phyloP scores from a whole-genome alignment of 2,113 vertebrate genomes.

The Sebastes fasciatus region DNA sequence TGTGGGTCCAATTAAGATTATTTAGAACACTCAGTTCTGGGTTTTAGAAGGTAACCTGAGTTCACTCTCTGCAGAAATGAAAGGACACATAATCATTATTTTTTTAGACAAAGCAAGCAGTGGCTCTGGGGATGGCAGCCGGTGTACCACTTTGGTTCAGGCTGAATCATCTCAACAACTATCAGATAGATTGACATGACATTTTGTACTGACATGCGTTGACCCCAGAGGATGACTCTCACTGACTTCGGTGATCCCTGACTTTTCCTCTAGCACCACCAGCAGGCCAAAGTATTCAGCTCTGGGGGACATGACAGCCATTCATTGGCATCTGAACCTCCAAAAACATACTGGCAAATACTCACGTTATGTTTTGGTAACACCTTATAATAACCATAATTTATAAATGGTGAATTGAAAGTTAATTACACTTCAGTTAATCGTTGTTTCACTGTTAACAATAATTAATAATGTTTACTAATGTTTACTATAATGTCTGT shows the following conservation, averaged over 20 bases:
- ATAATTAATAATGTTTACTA: too few relatives aligned
- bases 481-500: too few relatives aligned
- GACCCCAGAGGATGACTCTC: not conserved
- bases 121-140: not conserved
- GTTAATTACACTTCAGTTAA: too few relatives aligned
- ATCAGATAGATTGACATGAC: not conserved
- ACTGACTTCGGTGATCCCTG: not conserved
- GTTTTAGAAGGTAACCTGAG: slow-evolving; percentile 12
- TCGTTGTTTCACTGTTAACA: too few relatives aligned
- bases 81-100: slow-evolving; percentile 2
- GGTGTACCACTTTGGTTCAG: not conserved
- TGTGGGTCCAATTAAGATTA: slow-evolving; percentile 55
- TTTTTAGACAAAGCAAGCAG: not conserved
- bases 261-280: not conserved
- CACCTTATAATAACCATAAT: too few relatives aligned
- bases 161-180: not conserved
- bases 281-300: not conserved
- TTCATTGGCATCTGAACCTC: not conserved
- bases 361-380: not conserved
- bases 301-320: not conserved
- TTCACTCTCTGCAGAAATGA: slow-evolving; percentile 3
- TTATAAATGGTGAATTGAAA: too few relatives aligned
- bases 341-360: not conserved
- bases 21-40: slow-evolving; percentile 6
- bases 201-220: not conserved